Percentiles rank a stretch among this genome's conserved stretches.
These are phyloP conservation scores for Laupala kohalensis DNA, from an alignment of 1,140 invertebrate species.

Conservation along the genomic window DNA sequence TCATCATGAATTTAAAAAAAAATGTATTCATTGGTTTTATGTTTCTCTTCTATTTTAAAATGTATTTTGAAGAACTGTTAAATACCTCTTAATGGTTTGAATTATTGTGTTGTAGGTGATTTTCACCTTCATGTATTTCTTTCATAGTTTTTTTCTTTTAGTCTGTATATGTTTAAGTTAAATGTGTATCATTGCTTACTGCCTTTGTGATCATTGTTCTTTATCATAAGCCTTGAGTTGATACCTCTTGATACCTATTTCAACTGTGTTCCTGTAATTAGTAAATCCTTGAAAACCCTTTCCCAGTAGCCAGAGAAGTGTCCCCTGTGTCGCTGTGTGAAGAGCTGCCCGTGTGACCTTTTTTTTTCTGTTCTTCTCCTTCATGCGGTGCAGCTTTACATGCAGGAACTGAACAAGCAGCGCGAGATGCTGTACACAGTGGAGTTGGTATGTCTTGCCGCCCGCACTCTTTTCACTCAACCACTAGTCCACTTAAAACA, in stretches of 20 bases:
- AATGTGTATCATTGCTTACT: no score
- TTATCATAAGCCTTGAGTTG: background rate
- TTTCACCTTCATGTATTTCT: background rate
- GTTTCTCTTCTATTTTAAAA: no score
- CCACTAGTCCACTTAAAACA: constrained; percentile 1
- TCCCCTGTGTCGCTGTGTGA: constrained; percentile 1
- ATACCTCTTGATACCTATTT: background rate
- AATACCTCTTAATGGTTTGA: no score
- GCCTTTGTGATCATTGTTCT: background rate
- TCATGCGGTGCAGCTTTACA: constrained; percentile 48
- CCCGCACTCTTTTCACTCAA: constrained; percentile 1
- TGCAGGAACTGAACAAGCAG: constrained; percentile 78
- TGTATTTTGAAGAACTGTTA: no score
- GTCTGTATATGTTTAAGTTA: background rate
- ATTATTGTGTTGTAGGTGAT: background rate
- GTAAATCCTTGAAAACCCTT: background rate
- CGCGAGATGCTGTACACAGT: constrained; percentile 71
- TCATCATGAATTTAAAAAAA: no score
- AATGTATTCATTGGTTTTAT: no score
- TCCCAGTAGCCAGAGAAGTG: background rate
- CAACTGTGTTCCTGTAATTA: background rate
- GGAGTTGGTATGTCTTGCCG: constrained; percentile 54
- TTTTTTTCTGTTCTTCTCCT: constrained; percentile 16
- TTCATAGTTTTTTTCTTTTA: background rate
- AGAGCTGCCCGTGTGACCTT: constrained; percentile 3